These are phyloP conservation scores for Poecilia velifera DNA, from an alignment of 2,797 vertebrate species.

Conservation along the genomic window DNA sequence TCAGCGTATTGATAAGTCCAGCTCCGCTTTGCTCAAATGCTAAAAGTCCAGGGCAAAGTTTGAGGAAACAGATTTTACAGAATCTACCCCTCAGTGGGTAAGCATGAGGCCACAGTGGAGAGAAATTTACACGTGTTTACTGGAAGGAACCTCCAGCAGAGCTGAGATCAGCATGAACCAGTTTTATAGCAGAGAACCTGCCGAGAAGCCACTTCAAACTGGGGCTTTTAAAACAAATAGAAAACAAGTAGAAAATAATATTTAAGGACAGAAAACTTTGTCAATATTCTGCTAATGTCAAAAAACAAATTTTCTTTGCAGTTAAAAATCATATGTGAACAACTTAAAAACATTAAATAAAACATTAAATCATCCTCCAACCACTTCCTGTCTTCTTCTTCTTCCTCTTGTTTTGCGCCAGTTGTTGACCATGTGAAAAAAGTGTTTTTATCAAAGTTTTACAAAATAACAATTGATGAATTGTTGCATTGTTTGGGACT, in stretches of 20 bases:
- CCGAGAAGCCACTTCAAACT: background rate
- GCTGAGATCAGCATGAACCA: background rate
- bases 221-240: background rate
- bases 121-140: background rate
- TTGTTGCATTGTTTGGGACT: no score
- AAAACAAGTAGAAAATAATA: background rate
- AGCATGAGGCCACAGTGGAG: background rate
- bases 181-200: background rate
- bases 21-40: slow-evolving; percentile 15
- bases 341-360: no score
- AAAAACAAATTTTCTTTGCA: no score
- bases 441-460: no score
- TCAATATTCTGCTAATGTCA: no score
- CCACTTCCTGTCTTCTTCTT: no score
- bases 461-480: no score
- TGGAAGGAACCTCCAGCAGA: background rate
- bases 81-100: background rate
- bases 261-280: background rate
- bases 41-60: background rate
- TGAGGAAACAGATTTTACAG: background rate
- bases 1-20: slow-evolving; percentile 55
- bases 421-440: no score
- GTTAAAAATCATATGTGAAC: no score
- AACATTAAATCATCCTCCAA: no score
- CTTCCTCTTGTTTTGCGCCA: no score